Percentiles rank a stretch among this genome's conserved stretches.
These are phyloP conservation scores for Hycleus phaleratus DNA, from an alignment of 1,140 invertebrate species.

Conservation along the genomic window DNA sequence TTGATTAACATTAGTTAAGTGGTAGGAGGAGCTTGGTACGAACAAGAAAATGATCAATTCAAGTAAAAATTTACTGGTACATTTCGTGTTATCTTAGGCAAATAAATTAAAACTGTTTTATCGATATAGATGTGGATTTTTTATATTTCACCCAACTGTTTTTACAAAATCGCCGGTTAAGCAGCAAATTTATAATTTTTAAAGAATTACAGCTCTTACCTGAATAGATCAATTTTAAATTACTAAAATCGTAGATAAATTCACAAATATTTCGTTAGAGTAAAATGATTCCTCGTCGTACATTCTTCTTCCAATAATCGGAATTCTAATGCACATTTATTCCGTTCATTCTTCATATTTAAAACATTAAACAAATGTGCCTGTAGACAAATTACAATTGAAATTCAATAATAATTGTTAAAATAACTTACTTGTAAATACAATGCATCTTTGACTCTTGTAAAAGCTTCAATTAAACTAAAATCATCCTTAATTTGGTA, in stretches of 20 bases:
- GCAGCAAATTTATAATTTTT: no score
- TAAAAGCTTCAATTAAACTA: constrained; percentile 62
- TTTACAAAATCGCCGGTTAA: no score
- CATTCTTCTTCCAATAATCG: constrained; percentile 60
- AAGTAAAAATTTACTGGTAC: no score
- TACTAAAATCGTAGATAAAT: background rate
- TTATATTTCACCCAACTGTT: no score
- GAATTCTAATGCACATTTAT: constrained; percentile 66
- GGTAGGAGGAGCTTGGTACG: no score
- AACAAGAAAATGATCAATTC: no score
- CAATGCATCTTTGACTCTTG: constrained; percentile 61
- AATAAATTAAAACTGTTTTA: no score
- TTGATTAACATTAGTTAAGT: no score
- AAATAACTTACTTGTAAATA: constrained; percentile 53
- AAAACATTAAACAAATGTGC: constrained; percentile 61
- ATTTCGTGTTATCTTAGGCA: no score
- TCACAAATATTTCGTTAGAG: constrained; percentile 33
- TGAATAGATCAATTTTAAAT: no score
- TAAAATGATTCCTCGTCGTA: constrained; percentile 41
- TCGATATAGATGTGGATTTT: no score
- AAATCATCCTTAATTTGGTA: constrained; percentile 60
- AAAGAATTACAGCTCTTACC: no score
- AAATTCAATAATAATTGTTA: background rate
- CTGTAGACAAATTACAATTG: constrained; percentile 33
- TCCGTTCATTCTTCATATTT: constrained; percentile 55